Base-by-base conservation (phyloP, 1,140 invertebrate genomes). In the Zaprionus capensis region DNA sequence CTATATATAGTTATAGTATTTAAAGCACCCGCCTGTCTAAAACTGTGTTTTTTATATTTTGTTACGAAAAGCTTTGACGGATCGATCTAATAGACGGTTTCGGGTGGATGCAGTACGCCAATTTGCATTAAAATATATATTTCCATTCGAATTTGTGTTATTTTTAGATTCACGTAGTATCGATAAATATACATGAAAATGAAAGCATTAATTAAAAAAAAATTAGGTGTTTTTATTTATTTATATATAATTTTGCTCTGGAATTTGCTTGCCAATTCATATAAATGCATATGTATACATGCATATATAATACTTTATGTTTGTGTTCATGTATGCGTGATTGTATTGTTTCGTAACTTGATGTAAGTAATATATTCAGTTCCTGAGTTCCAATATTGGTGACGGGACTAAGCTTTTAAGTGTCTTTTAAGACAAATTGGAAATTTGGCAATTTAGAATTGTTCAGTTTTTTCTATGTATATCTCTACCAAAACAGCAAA, bases 51-150 rank as follows among this genome's bases (percentile, higher is more conserved):
- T 24, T n/a, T 44, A 6, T 51, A 4, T 49, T 55, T 67, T 51
- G 31, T 70, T 77, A 5, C 46, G 41, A 71, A 90, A 85, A 82
- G 81, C 81, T 82, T 75, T 81, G 85, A 90, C 85, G 74, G 85
- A 90, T 90, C 85, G 85, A 90, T 82, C 76, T 71, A 49, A 20
- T 81, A 71, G 55, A 83, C 84, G 84, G 85, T 71, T 90, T 90
- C 85, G 85, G 85, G 85, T 88, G 85, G 76, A 85, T 90, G 85
- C 85, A 72, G 20, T 82, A 81, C 57, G 76, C 85, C 85, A 90
- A 90, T 90, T 84, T 22, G 24, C 0, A 5, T 24, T 24, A 0
- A 24, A 24, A 24, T 24, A 20, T 14, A 14, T 2, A 12, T 22
- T 51, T 51, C 20, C 46, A 22, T 22, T 22, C 5, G 12, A 70